Conservation (phyloP, 2,888 invertebrate genomes). For the Eupithecia inturbata region DNA sequence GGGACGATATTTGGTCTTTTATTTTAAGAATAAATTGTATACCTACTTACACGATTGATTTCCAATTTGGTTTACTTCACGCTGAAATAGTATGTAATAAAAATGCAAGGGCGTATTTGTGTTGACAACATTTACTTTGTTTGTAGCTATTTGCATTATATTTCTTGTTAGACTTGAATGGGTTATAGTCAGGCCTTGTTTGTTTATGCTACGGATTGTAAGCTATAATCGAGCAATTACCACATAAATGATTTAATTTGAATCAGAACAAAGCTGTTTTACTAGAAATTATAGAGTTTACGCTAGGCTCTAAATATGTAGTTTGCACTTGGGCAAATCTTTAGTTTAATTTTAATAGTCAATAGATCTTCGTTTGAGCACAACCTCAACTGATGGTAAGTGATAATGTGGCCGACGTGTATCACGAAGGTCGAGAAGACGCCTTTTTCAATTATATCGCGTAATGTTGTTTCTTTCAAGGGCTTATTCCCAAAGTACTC, state of each 20-base stretch:
- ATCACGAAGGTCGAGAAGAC: too few relatives aligned
- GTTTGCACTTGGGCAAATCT: background rate
- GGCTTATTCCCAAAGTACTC: too few relatives aligned
- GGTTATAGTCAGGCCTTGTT: conserved; percentile 16
- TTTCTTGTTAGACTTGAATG: conserved; percentile 33
- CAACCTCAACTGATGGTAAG: too few relatives aligned
- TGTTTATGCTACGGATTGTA: background rate
- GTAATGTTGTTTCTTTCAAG: too few relatives aligned
- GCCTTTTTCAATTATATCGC: background rate
- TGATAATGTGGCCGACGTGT: too few relatives aligned
- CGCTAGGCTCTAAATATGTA: background rate
- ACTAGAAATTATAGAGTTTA: background rate
- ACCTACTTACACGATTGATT: too few relatives aligned
- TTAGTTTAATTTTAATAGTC: background rate
- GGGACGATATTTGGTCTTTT: too few relatives aligned
- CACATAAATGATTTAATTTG: conserved; percentile 10
- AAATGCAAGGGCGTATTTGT: background rate
- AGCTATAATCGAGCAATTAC: conserved; percentile 1
- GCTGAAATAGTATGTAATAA: too few relatives aligned
- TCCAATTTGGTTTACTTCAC: too few relatives aligned
- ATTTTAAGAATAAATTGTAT: too few relatives aligned
- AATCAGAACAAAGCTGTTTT: conserved; percentile 1
- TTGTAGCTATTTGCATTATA: conserved; percentile 37
- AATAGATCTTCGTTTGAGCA: background rate
- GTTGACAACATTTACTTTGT: background rate